Evolutionary conservation across 2,888 invertebrate species (phyloP).

Genomic region (Ypsolopha scabrella): DNA sequence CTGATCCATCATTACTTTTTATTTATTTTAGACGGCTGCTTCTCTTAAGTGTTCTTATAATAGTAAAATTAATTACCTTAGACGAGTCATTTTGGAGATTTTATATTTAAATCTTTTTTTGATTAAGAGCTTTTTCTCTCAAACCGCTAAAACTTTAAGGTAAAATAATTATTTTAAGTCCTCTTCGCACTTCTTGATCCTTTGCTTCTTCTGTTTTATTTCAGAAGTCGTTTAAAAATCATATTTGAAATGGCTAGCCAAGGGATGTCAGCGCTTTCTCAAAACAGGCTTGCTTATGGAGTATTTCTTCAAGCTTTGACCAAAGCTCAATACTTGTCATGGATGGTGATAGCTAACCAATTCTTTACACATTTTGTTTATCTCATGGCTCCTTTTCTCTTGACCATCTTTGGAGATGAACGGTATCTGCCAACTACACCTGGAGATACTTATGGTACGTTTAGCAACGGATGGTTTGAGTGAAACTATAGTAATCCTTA

Average conservation of each 20-base stretch:
- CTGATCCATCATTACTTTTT: background rate
- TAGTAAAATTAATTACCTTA: no score
- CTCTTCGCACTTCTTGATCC: no score
- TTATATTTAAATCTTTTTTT: no score
- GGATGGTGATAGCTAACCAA: slow-evolving; percentile 32
- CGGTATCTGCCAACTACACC: slow-evolving; percentile 37
- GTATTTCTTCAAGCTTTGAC: slow-evolving; percentile 21
- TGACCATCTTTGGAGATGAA: slow-evolving; percentile 26
- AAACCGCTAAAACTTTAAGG: no score
- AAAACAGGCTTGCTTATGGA: slow-evolving; percentile 16
- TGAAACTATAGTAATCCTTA: no score
- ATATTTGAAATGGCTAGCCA: slow-evolving; percentile 28
- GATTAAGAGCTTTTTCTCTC: no score
- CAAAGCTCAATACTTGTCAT: slow-evolving; percentile 25
- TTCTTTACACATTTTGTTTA: slow-evolving; percentile 27
- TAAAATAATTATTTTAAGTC: no score
- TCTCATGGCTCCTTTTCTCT: slow-evolving; percentile 28
- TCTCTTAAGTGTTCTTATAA: no score
- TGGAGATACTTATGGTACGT: slow-evolving; percentile 33
- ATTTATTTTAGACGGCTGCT: no score
- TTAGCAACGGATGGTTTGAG: no score
- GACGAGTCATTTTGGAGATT: no score
- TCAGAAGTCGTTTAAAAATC: slow-evolving; percentile 23
- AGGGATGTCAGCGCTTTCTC: slow-evolving; percentile 25
- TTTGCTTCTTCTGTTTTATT: slow-evolving; percentile 2